phyloP scores from a whole-genome alignment of 2,797 vertebrate species.

The Masticophis lateralis region DNA sequence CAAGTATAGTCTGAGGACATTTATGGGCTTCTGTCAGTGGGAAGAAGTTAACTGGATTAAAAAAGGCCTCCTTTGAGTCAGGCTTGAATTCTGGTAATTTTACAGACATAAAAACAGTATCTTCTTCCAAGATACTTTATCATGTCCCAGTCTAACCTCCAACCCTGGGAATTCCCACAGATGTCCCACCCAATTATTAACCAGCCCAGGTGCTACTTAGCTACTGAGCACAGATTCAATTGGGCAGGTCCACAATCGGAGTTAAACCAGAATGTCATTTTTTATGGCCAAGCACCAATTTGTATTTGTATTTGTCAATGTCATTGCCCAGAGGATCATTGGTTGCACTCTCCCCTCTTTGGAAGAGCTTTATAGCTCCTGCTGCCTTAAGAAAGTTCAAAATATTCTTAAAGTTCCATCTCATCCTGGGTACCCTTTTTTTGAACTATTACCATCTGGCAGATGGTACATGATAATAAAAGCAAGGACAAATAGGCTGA shows the following conservation, averaged over 20 bases:
- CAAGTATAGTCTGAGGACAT: background rate
- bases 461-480: no score
- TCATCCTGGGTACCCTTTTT: no score
- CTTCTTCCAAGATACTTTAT: background rate
- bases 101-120: background rate
- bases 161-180: background rate
- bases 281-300: background rate
- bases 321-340: no score
- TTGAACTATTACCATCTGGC: no score
- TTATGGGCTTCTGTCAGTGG: background rate
- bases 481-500: no score
- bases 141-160: background rate
- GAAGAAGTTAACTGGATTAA: background rate
- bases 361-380: no score
- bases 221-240: background rate
- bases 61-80: background rate
- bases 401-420: no score
- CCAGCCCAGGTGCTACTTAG: background rate
- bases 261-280: background rate
- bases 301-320: no score
- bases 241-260: background rate
- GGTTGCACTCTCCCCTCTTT: no score
- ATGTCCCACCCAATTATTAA: background rate
- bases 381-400: no score
- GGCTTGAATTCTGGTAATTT: background rate